Conservation (phyloP, 1,140 invertebrate genomes). For the Phocides pigmalion region DNA sequence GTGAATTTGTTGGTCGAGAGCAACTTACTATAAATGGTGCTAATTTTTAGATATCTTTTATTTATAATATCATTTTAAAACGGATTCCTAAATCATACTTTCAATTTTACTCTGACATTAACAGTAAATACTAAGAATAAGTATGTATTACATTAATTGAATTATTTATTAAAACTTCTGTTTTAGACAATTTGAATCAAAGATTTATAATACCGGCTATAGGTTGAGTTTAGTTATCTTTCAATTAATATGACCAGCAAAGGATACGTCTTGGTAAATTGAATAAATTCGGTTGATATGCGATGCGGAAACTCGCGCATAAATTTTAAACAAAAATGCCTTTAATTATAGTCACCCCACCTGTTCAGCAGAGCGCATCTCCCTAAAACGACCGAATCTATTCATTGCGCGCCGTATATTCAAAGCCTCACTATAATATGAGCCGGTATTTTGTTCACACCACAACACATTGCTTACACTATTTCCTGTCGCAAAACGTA, state of each 20-base stretch:
- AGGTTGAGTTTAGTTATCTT: no score
- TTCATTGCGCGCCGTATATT: slow-evolving; percentile 64
- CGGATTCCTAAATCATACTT: no score
- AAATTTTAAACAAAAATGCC: slow-evolving; percentile 77
- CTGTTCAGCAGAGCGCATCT: slow-evolving; percentile 82
- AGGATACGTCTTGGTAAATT: neutral
- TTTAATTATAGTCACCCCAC: slow-evolving; percentile 84
- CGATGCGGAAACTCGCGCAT: slow-evolving; percentile 65
- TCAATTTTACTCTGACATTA: no score
- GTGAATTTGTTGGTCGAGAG: neutral
- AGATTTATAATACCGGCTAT: no score
- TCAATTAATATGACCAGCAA: slow-evolving; percentile 12
- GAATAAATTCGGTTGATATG: slow-evolving; percentile 17
- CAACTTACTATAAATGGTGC: neutral
- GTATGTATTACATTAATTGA: no score
- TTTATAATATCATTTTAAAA: neutral
- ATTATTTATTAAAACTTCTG: no score
- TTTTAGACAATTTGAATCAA: no score
- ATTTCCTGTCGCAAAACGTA: slow-evolving; percentile 27
- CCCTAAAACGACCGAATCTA: slow-evolving; percentile 80
- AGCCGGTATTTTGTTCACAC: slow-evolving; percentile 39
- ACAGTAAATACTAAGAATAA: no score
- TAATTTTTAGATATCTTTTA: neutral
- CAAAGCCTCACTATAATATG: slow-evolving; percentile 54
- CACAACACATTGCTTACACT: slow-evolving; percentile 39